Evolutionary conservation across 2,888 invertebrate genomes (phyloP).

Genomic region (Eudemis profundana): DNA sequence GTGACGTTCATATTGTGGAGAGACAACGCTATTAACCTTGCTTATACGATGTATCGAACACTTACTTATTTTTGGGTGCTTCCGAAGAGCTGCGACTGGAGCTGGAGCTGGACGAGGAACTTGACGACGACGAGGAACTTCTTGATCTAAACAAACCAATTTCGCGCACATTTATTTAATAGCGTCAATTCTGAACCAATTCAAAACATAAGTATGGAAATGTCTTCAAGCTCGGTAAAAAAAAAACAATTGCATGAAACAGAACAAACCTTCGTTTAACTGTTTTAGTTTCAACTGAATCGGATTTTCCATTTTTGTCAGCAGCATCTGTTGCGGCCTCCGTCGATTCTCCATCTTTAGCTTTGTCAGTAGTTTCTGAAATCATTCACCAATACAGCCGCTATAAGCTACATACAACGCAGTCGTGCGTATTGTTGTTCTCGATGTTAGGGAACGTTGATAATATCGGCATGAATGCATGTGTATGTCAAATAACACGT

Average conservation of each 20-base stretch:
- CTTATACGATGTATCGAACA: constrained; percentile 35
- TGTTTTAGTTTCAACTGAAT: constrained; percentile 62
- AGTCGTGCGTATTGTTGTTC: too few relatives aligned
- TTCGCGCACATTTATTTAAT: background rate
- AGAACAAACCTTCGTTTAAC: constrained; percentile 70
- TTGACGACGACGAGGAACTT: constrained; percentile 79
- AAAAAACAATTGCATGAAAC: constrained; percentile 1
- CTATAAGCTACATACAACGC: too few relatives aligned
- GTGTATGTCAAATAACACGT: too few relatives aligned
- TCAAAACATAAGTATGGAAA: background rate
- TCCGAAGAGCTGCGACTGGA: constrained; percentile 77
- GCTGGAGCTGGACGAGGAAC: constrained; percentile 78
- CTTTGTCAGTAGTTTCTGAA: constrained; percentile 65
- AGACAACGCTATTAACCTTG: too few relatives aligned
- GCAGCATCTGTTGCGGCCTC: constrained; percentile 55
- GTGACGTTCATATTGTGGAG: too few relatives aligned
- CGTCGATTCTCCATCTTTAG: constrained; percentile 66
- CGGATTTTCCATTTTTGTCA: constrained; percentile 66
- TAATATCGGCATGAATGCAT: too few relatives aligned
- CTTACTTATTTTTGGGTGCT: constrained; percentile 76
- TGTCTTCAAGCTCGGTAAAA: background rate
- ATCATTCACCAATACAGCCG: too few relatives aligned
- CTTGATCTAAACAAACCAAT: constrained; percentile 62
- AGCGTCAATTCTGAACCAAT: too few relatives aligned
- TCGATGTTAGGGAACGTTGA: too few relatives aligned